These are phyloP conservation scores for Pollenia angustigena DNA, from an alignment of 2,888 invertebrate species.

Conservation along the genomic window DNA sequence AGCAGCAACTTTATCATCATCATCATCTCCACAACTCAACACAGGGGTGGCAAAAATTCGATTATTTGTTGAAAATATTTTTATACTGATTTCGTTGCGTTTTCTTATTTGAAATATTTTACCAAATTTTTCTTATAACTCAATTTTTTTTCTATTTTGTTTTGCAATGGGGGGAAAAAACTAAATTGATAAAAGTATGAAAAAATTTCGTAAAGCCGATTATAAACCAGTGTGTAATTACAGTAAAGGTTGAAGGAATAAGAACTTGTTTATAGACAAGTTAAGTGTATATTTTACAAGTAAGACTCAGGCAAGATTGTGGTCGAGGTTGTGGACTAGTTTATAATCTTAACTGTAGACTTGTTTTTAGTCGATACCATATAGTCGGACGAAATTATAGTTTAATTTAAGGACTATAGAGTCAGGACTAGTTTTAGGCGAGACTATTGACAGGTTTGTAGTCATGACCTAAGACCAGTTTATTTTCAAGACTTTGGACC, in stretches of 20 bases:
- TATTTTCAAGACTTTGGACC: too few species aligned
- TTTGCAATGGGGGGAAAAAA: constrained; percentile 22
- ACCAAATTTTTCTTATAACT: constrained; percentile 45
- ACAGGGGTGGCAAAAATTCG: constrained; percentile 64
- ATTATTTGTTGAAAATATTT: constrained; percentile 23
- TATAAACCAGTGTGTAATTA: not conserved
- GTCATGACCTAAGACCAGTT: too few species aligned
- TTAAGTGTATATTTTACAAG: too few species aligned
- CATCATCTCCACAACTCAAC: constrained; percentile 4
- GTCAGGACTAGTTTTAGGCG: too few species aligned
- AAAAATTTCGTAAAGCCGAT: constrained; percentile 3
- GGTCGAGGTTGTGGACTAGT: too few species aligned
- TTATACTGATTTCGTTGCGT: constrained; percentile 1
- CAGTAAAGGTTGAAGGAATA: constrained; percentile 7
- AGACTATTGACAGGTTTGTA: too few species aligned
- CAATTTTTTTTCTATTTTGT: constrained; percentile 2
- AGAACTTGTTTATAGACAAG: not conserved
- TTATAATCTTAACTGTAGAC: too few species aligned
- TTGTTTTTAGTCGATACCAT: too few species aligned
- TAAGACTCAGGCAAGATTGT: too few species aligned
- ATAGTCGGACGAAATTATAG: too few species aligned
- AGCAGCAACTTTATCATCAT: constrained; percentile 35
- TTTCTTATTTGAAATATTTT: constrained; percentile 37
- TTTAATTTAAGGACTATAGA: too few species aligned
- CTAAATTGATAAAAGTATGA: not conserved